Evolutionary conservation across 2,797 vertebrate species (phyloP).

Genomic region (Falco novaeseelandiae): DNA sequence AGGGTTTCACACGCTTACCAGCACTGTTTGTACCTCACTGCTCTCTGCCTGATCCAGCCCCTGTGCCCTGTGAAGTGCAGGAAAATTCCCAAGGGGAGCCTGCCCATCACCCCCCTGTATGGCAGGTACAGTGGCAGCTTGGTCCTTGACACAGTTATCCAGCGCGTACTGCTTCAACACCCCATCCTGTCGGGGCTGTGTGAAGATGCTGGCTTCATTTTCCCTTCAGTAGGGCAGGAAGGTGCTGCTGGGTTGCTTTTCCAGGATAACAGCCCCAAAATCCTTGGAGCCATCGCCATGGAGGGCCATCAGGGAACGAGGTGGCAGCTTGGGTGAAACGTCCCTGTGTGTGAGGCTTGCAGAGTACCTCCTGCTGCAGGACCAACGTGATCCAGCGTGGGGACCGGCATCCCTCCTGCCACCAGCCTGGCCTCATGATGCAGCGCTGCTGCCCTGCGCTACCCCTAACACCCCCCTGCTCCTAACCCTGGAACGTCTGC

Average conservation of each 20-base stretch:
- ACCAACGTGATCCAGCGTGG: rapidly evolving
- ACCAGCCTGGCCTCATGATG: not conserved
- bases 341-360: not conserved
- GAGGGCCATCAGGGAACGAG: not conserved
- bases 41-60: not conserved
- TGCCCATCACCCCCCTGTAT: rapidly evolving
- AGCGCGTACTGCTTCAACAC: not conserved
- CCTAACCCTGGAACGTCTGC: not conserved
- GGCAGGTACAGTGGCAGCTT: not conserved
- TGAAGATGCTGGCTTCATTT: not conserved
- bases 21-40: not conserved
- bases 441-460: not conserved
- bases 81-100: not conserved
- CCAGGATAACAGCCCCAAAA: not conserved
- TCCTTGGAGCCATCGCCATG: not conserved
- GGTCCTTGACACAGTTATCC: not conserved
- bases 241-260: rapidly evolving
- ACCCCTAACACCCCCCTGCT: not conserved
- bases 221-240: not conserved
- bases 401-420: not conserved
- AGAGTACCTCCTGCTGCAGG: not conserved
- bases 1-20: not conserved
- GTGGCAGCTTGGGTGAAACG: rapidly evolving
- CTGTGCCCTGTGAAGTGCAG: not conserved
- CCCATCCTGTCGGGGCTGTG: not conserved